Percentiles rank a stretch among this genome's conserved stretches.
These are phyloP conservation scores for Leucozona laternaria DNA, from an alignment of 2,888 invertebrate species.

Conservation along the genomic window DNA sequence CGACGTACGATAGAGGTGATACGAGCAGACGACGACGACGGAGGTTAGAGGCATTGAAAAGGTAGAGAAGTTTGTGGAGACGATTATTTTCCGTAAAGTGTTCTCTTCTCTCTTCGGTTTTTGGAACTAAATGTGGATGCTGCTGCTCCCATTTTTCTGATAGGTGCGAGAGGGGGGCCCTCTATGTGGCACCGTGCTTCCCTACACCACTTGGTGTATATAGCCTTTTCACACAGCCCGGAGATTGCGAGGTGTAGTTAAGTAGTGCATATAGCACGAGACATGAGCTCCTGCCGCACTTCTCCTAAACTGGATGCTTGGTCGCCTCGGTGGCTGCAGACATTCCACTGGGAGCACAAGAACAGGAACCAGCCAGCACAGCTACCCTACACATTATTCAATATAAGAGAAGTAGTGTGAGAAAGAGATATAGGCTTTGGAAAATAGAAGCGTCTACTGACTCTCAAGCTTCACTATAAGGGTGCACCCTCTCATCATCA, in stretches of 20 bases:
- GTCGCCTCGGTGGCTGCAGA: constrained; percentile 60
- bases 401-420: constrained; percentile 53
- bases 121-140: constrained; percentile 16
- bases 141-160: constrained; percentile 39
- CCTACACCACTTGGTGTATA: constrained; percentile 40
- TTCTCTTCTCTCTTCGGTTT: constrained; percentile 60
- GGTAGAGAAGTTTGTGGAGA: constrained; percentile 63
- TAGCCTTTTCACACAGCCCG: constrained; percentile 31
- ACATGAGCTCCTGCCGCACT: constrained; percentile 30
- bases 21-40: constrained; percentile 24
- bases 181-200: constrained; percentile 23
- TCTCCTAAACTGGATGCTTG: constrained; percentile 23
- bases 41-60: constrained; percentile 37
- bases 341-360: constrained; percentile 60
- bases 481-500: constrained; percentile 54
- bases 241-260: constrained; percentile 47
- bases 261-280: constrained; percentile 55
- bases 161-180: background rate
- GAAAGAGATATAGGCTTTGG: constrained; percentile 66
- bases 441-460: constrained; percentile 57
- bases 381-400: constrained; percentile 13
- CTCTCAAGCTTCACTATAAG: constrained; percentile 58
- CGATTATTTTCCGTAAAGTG: constrained; percentile 65
- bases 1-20: constrained; percentile 24
- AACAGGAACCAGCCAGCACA: constrained; percentile 36